These are phyloP conservation scores for Hippasteria phrygiana DNA, from an alignment of 53 echinoderm and acorn worm genomes.

Conservation along the genomic window DNA sequence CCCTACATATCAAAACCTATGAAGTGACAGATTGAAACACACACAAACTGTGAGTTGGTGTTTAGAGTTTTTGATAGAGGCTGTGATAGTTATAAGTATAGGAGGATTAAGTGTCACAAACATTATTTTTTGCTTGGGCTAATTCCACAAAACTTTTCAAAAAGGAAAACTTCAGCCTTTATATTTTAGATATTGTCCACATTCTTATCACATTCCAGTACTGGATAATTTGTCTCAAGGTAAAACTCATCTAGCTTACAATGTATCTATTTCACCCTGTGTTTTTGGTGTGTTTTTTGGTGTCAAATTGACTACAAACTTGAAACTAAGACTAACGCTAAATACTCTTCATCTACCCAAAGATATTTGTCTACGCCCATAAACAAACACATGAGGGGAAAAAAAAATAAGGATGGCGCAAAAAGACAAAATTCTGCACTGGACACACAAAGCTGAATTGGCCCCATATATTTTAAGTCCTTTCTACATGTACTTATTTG, in stretches of 20 bases:
- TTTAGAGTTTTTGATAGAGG: too few species aligned
- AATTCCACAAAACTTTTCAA: not conserved
- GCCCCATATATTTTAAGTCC: too few species aligned
- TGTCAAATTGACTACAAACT: not conserved
- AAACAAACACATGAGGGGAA: not conserved
- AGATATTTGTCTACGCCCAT: not conserved
- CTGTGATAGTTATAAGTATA: too few species aligned
- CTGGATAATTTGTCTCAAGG: slow-evolving; percentile 9
- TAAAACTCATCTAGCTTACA: not conserved
- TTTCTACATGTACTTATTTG: not conserved
- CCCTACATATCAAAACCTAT: too few species aligned
- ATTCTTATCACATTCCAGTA: slow-evolving; percentile 15
- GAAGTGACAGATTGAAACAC: too few species aligned
- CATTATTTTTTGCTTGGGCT: too few species aligned
- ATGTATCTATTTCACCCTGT: slow-evolving; percentile 22
- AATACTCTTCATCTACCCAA: not conserved
- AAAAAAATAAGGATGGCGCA: not conserved
- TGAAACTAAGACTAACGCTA: not conserved
- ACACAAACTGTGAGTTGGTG: too few species aligned
- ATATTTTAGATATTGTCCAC: not conserved
- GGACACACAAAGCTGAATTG: not conserved
- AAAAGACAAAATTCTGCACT: not conserved
- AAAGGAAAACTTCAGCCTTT: slow-evolving; percentile 23
- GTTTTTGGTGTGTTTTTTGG: not conserved
- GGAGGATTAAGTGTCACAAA: too few species aligned